Evolutionary conservation across 2,797 vertebrate genomes (phyloP).

Genomic region (Coreius guichenoti): DNA sequence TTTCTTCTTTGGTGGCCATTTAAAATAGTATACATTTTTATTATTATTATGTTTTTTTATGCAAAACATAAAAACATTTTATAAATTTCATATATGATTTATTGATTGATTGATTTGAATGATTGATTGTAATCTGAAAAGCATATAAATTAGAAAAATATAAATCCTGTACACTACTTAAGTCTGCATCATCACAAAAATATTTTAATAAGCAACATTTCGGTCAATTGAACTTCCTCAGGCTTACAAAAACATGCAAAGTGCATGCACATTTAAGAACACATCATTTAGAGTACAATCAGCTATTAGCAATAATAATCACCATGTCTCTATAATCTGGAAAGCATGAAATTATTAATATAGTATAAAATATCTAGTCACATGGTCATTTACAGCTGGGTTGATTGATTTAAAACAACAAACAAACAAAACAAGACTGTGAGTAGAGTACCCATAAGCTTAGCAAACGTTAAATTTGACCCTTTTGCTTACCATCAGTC

Average conservation of each 20-base stretch:
- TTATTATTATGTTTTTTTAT: not conserved
- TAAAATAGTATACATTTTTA: not conserved
- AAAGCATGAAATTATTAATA: not conserved
- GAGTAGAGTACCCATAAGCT: not conserved
- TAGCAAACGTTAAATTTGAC: not conserved
- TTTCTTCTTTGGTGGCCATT: not conserved
- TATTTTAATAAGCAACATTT: not conserved
- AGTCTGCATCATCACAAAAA: not conserved
- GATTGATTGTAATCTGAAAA: not conserved
- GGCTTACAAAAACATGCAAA: not conserved
- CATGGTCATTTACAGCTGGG: not conserved
- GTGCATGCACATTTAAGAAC: not conserved
- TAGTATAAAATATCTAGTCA: not conserved
- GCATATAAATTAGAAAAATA: not conserved
- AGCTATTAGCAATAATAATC: not conserved
- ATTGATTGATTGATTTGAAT: not conserved
- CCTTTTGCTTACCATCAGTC: slow-evolving; percentile 15
- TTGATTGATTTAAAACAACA: not conserved
- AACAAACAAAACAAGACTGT: not conserved
- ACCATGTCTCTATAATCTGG: not conserved
- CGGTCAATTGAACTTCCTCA: not conserved
- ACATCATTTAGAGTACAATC: not conserved
- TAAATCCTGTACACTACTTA: not conserved
- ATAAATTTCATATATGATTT: not conserved
- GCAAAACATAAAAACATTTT: too few relatives aligned